A percentile compares a stretch with the other conserved stretches of the same genome.
Evolutionary conservation across 37 sponge, comb jelly and placozoan species (phyloP).

Genomic region (Oscarella lobularis): DNA sequence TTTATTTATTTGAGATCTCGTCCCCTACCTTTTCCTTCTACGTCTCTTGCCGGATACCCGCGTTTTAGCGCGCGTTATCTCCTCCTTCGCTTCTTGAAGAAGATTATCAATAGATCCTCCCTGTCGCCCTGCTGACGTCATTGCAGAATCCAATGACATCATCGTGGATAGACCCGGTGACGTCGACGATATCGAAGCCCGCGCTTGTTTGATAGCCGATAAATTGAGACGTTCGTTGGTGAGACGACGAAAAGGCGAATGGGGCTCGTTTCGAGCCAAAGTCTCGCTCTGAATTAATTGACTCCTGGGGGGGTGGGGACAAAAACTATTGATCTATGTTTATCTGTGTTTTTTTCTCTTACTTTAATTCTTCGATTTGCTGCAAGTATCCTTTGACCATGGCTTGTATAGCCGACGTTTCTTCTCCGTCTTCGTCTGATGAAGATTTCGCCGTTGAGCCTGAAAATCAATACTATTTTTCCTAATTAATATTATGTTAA

Average conservation of each 20-base stretch:
- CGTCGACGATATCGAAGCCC: neutral
- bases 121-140: neutral
- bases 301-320: conserved; percentile 22
- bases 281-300: conserved; percentile 52
- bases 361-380: conserved; percentile 86
- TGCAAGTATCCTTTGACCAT: conserved; percentile 66
- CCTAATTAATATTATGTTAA: no score
- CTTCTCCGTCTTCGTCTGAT: neutral
- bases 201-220: neutral
- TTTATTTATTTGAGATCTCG: no score
- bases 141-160: neutral
- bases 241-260: conserved; percentile 47
- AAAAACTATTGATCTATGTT: no score
- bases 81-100: conserved; percentile 26
- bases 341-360: conserved; percentile 5
- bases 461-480: no score
- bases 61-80: no score
- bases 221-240: neutral
- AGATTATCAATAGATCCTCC: conserved; percentile 17
- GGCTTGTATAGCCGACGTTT: conserved; percentile 12
- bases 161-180: neutral
- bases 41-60: no score
- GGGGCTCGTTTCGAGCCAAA: conserved; percentile 48
- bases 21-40: no score
- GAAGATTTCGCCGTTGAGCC: no score